Evolutionary conservation across 2,888 invertebrate genomes (phyloP).

Genomic region (Chloroclystis v-ata): DNA sequence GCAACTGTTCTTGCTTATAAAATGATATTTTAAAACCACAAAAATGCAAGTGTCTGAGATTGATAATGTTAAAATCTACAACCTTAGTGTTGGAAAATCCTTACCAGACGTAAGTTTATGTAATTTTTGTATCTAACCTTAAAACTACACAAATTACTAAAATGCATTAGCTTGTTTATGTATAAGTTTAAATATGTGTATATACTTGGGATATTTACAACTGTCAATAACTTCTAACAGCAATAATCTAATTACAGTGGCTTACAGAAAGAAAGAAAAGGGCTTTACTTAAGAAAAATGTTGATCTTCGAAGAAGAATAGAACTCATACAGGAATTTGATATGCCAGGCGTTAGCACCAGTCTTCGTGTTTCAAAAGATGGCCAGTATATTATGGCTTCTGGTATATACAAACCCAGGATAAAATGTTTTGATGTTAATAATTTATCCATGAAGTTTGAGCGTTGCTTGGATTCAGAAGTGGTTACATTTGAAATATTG

Average conservation of each 20-base stretch:
- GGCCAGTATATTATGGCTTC: conserved; percentile 94
- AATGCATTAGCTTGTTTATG: no score
- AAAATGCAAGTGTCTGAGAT: conserved; percentile 94
- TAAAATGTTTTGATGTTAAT: conserved; percentile 97
- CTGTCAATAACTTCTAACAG: no score
- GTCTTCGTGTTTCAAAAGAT: conserved; percentile 91
- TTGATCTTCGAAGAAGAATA: conserved; percentile 92
- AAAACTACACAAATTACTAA: no score
- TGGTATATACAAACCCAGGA: conserved; percentile 96
- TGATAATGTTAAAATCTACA: conserved; percentile 98
- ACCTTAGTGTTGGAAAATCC: conserved; percentile 97
- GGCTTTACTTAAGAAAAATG: conserved; percentile 90
- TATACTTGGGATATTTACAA: no score
- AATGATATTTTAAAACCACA: conserved; percentile 1
- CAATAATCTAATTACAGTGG: conserved; percentile 81
- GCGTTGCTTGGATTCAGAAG: conserved; percentile 97
- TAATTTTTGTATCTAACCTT: conserved; percentile 6
- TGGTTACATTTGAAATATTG: conserved; percentile 93
- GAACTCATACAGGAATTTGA: conserved; percentile 99
- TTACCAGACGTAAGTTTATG: conserved; percentile 91
- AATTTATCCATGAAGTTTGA: conserved; percentile 98
- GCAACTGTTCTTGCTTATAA: no score
- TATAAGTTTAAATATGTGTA: no score
- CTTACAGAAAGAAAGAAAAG: conserved; percentile 89
- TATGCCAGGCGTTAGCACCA: conserved; percentile 96